A percentile compares a stretch with the other conserved stretches of the same genome.
These are phyloP conservation scores for Hyles lineata DNA, from an alignment of 2,888 invertebrate species.

Conservation along the genomic window DNA sequence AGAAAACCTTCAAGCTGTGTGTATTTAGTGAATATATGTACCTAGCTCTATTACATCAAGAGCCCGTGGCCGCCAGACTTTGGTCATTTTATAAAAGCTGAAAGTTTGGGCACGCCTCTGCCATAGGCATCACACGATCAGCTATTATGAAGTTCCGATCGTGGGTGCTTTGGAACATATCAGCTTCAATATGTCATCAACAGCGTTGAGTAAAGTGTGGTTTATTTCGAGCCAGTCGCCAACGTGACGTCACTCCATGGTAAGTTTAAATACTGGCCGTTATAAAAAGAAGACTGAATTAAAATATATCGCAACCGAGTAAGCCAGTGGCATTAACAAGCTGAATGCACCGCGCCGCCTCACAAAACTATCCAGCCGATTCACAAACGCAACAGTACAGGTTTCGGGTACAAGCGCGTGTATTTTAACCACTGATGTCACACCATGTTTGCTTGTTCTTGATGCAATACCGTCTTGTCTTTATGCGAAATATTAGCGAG, in stretches of 20 bases:
- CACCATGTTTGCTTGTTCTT: not conserved
- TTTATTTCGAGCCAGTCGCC: not conserved
- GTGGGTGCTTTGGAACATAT: too few relatives aligned
- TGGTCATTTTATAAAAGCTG: too few relatives aligned
- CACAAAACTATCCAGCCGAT: constrained; percentile 18
- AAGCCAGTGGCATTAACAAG: not conserved
- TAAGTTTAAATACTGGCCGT: not conserved
- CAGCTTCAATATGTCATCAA: too few relatives aligned
- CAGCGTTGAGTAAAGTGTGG: not conserved
- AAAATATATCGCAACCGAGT: not conserved
- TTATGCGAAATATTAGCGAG: not conserved
- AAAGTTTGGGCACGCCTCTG: too few relatives aligned
- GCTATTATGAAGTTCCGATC: too few relatives aligned
- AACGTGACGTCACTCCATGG: not conserved
- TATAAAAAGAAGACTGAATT: not conserved
- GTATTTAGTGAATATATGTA: too few relatives aligned
- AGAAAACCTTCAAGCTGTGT: too few relatives aligned
- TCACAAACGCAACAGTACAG: constrained; percentile 19
- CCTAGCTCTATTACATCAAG: too few relatives aligned
- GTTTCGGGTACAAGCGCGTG: constrained; percentile 2
- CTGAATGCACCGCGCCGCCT: not conserved
- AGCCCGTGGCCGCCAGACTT: too few relatives aligned
- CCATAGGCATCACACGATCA: too few relatives aligned
- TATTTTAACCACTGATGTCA: constrained; percentile 23
- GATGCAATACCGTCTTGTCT: constrained; percentile 11